phyloP scores from a whole-genome alignment of 2,888 invertebrate species.

The Leptinotarsa haldemani region DNA sequence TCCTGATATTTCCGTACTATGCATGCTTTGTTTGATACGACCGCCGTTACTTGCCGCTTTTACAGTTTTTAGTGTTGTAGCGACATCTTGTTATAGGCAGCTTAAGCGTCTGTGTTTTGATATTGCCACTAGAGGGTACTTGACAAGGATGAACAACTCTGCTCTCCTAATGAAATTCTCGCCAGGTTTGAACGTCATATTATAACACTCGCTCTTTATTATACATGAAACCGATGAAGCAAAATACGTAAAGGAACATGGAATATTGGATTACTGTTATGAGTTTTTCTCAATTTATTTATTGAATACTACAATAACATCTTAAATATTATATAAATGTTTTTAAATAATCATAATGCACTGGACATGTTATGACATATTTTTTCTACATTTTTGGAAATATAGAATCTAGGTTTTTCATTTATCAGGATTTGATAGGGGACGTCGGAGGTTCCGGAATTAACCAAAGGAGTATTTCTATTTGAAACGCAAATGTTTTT shows the following conservation, averaged over 20 bases:
- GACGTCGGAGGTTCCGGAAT: too few species aligned
- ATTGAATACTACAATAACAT: too few species aligned
- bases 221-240: constrained; percentile 10
- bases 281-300: too few species aligned
- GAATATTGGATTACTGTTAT: not conserved
- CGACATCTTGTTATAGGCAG: constrained; percentile 47
- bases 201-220: constrained; percentile 31
- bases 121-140: constrained; percentile 47
- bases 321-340: too few species aligned
- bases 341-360: too few species aligned
- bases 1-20: constrained; percentile 37
- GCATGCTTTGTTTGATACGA: constrained; percentile 33
- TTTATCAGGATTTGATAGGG: too few species aligned
- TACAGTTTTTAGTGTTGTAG: constrained; percentile 39
- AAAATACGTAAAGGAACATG: not conserved
- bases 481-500: too few species aligned
- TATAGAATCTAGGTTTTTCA: too few species aligned
- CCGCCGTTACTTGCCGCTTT: not conserved
- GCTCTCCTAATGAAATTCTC: constrained; percentile 42
- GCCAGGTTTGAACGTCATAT: constrained; percentile 31
- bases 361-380: too few species aligned
- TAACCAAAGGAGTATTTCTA: too few species aligned
- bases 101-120: constrained; percentile 41
- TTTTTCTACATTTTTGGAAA: too few species aligned
- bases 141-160: constrained; percentile 7